Percentiles rank a stretch among this genome's conserved stretches.
phyloP scores from a whole-genome alignment of 2,113 vertebrate genomes.

The Charadrius vociferus region DNA sequence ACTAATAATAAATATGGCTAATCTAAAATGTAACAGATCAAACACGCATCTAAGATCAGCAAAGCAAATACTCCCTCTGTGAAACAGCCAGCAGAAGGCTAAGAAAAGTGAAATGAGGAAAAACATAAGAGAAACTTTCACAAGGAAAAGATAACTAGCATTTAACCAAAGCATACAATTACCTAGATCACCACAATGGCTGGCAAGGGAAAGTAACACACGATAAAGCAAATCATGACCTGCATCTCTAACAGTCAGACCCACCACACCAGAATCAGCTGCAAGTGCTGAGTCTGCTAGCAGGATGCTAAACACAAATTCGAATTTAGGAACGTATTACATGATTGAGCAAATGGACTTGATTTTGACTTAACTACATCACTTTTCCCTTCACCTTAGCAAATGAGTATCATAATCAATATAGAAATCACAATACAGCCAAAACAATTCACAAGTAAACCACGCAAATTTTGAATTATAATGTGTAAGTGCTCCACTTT shows the following conservation, averaged over 20 bases:
- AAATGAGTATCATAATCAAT: not conserved
- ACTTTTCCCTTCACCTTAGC: not conserved
- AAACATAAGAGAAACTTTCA: not conserved
- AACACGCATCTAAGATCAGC: not conserved
- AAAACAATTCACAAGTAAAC: not conserved
- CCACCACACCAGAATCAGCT: not conserved
- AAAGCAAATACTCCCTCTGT: not conserved
- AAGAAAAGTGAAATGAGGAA: not conserved
- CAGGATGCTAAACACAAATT: accelerated
- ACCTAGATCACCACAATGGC: not conserved
- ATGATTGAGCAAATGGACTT: not conserved
- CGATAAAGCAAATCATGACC: not conserved
- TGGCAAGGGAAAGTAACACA: not conserved
- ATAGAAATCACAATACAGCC: not conserved
- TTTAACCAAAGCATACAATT: not conserved
- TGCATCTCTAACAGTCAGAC: not conserved
- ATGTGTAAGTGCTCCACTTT: not conserved
- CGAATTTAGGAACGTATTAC: not conserved
- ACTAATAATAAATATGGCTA: not conserved
- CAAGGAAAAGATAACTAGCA: not conserved
- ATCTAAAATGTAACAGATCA: not conserved
- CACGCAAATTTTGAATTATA: accelerated
- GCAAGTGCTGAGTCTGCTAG: not conserved
- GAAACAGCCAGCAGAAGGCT: not conserved
- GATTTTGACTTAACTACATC: not conserved